A percentile compares a stretch with the other conserved stretches of the same genome.
phyloP scores from a whole-genome alignment of 2,888 invertebrate genomes.

The Leucoma salicis region DNA sequence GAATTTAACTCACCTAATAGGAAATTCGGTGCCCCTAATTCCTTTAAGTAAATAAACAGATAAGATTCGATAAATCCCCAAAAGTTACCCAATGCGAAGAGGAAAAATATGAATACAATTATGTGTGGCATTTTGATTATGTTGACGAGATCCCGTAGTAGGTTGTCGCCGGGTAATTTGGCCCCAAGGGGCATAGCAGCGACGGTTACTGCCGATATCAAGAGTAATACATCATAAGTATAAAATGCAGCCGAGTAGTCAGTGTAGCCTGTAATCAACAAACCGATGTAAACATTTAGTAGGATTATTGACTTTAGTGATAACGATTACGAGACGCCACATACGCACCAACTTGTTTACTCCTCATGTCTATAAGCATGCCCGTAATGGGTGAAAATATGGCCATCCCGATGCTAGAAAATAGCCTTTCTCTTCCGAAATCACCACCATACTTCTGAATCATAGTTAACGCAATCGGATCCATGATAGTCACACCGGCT shows the following conservation, averaged over 20 bases:
- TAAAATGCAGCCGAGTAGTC: constrained; percentile 95
- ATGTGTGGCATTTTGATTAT: constrained; percentile 91
- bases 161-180: constrained; percentile 89
- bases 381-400: constrained; percentile 91
- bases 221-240: constrained; percentile 87
- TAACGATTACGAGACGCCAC: constrained; percentile 59
- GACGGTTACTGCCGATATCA: constrained; percentile 88
- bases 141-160: constrained; percentile 88
- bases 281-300: constrained; percentile 57
- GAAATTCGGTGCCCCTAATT: constrained; percentile 91
- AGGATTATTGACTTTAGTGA: constrained; percentile 66
- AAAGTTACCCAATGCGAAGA: constrained; percentile 91
- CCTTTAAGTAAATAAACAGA: constrained; percentile 92
- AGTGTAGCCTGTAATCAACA: constrained; percentile 85
- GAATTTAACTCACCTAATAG: constrained; percentile 83
- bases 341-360: constrained; percentile 80
- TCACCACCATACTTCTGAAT: constrained; percentile 92
- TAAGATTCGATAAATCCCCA: constrained; percentile 96
- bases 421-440: constrained; percentile 90
- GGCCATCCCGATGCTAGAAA: constrained; percentile 92
- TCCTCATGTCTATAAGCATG: constrained; percentile 88
- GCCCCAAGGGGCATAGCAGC: constrained; percentile 90
- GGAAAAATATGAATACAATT: constrained; percentile 89
- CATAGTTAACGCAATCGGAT: constrained; percentile 93
- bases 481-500: constrained; percentile 93